Conservation (phyloP, 2,888 invertebrate genomes). For the Zhengitettix transpicula region DNA sequence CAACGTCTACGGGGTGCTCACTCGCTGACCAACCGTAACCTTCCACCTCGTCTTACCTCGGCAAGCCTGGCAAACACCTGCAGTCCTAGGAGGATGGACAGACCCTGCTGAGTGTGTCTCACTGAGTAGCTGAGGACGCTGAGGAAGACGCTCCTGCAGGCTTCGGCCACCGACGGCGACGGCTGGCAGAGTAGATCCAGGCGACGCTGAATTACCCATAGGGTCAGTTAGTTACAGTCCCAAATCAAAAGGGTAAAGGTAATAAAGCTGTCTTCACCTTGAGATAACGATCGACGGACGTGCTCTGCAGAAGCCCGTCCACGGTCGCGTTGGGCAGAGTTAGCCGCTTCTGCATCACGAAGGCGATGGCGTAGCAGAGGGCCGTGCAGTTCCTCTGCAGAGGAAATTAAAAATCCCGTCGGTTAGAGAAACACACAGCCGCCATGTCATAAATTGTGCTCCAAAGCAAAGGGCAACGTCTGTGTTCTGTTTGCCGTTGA, state of each 20-base stretch:
- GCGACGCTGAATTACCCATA: conserved; percentile 17
- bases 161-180: conserved; percentile 12
- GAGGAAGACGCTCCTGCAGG: conserved; percentile 18
- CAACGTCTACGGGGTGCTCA: background rate
- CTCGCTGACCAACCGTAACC: background rate
- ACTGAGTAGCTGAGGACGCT: conserved; percentile 21
- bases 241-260: background rate
- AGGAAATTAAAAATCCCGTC: too few species aligned
- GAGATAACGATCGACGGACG: conserved; percentile 20
- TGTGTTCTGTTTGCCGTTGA: too few species aligned
- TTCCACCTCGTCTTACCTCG: conserved; percentile 15
- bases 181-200: conserved; percentile 19
- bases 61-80: conserved; percentile 19
- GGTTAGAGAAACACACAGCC: too few species aligned
- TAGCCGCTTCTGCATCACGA: conserved; percentile 21
- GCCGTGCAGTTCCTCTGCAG: conserved; percentile 22
- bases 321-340: conserved; percentile 18
- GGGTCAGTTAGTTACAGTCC: conserved; percentile 6
- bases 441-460: too few species aligned
- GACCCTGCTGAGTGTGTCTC: conserved; percentile 19
- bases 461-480: too few species aligned
- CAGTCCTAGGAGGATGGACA: conserved; percentile 20
- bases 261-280: conserved; percentile 16
- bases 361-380: conserved; percentile 24
- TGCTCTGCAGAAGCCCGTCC: conserved; percentile 18